Conservation (phyloP, 2,888 invertebrate genomes). For the Himalopsyche japonica region DNA sequence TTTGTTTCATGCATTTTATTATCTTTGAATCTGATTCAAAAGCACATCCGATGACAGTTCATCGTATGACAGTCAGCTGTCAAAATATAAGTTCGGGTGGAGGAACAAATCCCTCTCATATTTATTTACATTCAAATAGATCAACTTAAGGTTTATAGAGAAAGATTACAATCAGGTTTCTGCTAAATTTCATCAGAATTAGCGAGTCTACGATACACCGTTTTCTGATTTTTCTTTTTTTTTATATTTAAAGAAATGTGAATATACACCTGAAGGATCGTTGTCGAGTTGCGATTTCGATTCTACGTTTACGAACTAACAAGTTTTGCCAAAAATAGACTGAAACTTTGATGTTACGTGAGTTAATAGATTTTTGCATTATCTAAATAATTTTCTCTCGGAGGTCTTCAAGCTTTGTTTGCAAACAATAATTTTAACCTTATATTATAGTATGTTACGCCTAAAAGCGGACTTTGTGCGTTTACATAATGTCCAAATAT, state of each 20-base stretch:
- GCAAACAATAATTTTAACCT: neutral
- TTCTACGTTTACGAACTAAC: too few relatives aligned
- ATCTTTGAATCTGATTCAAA: too few relatives aligned
- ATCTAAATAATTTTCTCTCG: neutral
- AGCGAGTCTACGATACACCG: neutral
- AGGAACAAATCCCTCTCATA: too few relatives aligned
- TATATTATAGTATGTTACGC: neutral
- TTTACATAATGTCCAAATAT: neutral
- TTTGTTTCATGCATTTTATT: too few relatives aligned
- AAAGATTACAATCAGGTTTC: too few relatives aligned
- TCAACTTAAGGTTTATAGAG: too few relatives aligned
- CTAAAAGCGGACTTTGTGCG: neutral
- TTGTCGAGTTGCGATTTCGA: constrained; percentile 4
- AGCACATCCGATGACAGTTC: too few relatives aligned
- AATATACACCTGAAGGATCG: neutral
- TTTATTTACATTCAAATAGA: too few relatives aligned
- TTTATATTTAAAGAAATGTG: too few relatives aligned
- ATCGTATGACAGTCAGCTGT: too few relatives aligned
- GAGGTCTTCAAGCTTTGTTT: neutral
- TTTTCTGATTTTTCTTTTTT: neutral
- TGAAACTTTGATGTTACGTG: constrained; percentile 7
- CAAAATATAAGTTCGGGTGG: too few relatives aligned
- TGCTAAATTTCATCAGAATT: too few relatives aligned
- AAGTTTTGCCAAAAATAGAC: constrained; percentile 31
- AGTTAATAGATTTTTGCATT: neutral